A percentile compares a stretch with the other conserved stretches of the same genome.
Conservation (phyloP, 2,797 vertebrate genomes). For the Myotis planiceps region DNA sequence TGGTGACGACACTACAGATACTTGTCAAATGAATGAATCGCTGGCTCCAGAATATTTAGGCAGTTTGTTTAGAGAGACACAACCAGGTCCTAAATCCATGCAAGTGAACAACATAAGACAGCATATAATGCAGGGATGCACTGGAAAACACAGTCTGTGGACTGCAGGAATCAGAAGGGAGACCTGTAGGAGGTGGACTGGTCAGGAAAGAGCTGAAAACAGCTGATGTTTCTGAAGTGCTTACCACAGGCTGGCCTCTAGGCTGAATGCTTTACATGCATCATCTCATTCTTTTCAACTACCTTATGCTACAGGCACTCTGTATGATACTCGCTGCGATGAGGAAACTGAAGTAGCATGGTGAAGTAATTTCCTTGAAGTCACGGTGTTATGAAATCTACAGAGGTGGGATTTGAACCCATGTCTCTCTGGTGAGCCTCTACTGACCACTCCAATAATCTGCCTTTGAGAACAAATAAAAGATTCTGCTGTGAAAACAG, state of each 20-base stretch:
- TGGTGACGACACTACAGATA: background rate
- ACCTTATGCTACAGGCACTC: background rate
- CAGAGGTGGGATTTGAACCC: background rate
- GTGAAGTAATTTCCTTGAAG: background rate
- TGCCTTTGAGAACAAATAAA: constrained; percentile 1
- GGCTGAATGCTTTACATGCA: background rate
- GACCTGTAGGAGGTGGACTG: background rate
- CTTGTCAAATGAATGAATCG: background rate
- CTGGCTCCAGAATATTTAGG: background rate
- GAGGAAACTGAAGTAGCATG: background rate
- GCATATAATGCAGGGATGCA: background rate
- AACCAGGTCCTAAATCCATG: background rate
- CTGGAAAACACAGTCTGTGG: background rate
- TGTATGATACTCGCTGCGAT: background rate
- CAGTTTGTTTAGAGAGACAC: background rate
- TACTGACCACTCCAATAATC: background rate
- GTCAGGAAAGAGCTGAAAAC: background rate
- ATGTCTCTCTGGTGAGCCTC: background rate
- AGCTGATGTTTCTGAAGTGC: background rate
- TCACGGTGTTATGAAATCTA: background rate
- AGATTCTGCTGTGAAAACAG: background rate
- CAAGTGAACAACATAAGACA: background rate
- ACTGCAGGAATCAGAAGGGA: background rate
- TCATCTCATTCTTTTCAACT: background rate
- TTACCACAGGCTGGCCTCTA: background rate